Base-by-base conservation (phyloP, 2,113 vertebrate species). In the Casuarius casuarius region DNA sequence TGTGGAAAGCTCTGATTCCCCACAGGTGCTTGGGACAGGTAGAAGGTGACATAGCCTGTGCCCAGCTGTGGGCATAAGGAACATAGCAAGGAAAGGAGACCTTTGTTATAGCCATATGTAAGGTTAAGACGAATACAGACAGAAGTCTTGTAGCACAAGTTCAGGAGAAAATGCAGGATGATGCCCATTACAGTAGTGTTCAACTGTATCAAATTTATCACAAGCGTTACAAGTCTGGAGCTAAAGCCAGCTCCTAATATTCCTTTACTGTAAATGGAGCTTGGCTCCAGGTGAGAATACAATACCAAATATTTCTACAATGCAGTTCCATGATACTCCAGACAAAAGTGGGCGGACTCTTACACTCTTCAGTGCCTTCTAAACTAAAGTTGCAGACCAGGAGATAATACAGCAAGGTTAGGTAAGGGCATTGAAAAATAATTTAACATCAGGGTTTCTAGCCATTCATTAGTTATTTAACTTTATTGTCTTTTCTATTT, bases 61-160 rank as follows among this genome's bases (percentile, higher is more conserved):
- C 2, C 1, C 12, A 76, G 1, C n/a, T 81, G 74, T 40, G 51
- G 4, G 7, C 17, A 0, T 48, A 51, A 85, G 65, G 12, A 56
- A 15, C 2, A 7, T 3, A 49, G 19, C 59, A 2, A 1, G 16
- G 3, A 68, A 68, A 51, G 7, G 3, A 80, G 5, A 73, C 1
- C 35, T 2, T 35, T 4, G 5, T 52, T 75, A 20, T 8, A 51
- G 23, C 33, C 4, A 21, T 46, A 31, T 2, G 5, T 28, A 76
- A 59, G 5, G 13, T 40, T 23, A 72, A 59, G 4, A 14, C 40
- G 8, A 83, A 80, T 38, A 59, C 56, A 59, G 28, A 8, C 14
- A 2, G 7, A 84, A 71, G 10, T 58, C 46, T 35, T 81, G 59
- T 62, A 73, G 38, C 26, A 54, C 3, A 77, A 23, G 2, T 52